Conservation (phyloP, 2,113 vertebrate species). For the Eupsittula cactorum region DNA sequence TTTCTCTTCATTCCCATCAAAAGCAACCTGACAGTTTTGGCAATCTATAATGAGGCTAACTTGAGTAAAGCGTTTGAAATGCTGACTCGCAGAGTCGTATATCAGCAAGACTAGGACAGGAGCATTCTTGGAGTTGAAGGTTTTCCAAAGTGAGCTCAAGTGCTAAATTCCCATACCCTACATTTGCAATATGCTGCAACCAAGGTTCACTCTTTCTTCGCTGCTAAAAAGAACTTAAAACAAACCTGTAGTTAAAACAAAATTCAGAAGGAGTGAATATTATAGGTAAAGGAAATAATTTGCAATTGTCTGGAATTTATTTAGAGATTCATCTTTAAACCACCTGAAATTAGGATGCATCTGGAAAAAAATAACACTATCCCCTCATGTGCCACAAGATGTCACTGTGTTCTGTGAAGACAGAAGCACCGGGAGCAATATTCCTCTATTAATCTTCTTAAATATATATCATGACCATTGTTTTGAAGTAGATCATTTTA, state of each 20-base stretch:
- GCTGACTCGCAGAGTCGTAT: not conserved
- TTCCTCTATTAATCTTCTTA: not conserved
- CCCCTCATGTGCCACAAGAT: conserved; percentile 21
- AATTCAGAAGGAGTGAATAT: not conserved
- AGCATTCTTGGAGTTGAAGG: not conserved
- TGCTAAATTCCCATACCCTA: not conserved
- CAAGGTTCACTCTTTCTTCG: not conserved
- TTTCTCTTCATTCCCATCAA: not conserved
- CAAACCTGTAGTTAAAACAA: not conserved
- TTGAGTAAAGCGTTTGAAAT: not conserved
- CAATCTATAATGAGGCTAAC: not conserved
- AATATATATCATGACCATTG: not conserved
- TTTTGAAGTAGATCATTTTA: not conserved
- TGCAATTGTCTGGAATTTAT: not conserved
- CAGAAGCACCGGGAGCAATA: not conserved
- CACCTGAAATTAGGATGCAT: not conserved
- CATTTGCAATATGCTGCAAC: not conserved
- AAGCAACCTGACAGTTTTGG: not conserved
- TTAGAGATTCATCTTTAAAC: not conserved
- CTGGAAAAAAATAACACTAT: not conserved
- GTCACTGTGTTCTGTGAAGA: conserved; percentile 38
- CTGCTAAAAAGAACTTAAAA: not conserved
- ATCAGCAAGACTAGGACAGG: not conserved
- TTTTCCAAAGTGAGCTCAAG: not conserved
- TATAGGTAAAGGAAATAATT: not conserved